A percentile compares a stretch with the other conserved stretches of the same genome.
phyloP scores from a whole-genome alignment of 1,140 invertebrate genomes.

The Bombus superbus region DNA sequence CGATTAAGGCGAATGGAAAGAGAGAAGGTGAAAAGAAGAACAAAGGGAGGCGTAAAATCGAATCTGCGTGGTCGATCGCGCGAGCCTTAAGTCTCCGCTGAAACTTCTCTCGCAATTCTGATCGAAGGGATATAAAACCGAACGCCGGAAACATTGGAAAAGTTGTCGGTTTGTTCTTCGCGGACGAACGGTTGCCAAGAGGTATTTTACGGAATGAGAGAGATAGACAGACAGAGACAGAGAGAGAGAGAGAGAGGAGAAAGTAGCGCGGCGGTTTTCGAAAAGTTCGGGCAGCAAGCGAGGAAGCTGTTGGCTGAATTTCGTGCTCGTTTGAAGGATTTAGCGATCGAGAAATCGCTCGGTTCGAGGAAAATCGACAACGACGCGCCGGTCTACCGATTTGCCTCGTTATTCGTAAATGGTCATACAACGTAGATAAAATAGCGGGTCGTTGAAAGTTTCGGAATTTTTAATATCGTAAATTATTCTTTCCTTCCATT shows the following conservation, averaged over 20 bases:
- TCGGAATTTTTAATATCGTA: constrained; percentile 3
- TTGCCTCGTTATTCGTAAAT: constrained; percentile 4
- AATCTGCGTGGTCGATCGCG: background rate
- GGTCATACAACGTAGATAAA: background rate
- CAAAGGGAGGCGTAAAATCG: background rate
- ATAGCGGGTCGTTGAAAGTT: constrained; percentile 1
- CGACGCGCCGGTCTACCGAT: background rate
- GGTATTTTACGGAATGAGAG: constrained; percentile 33
- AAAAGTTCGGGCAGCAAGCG: background rate
- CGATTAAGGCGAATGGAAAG: background rate
- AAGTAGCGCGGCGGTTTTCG: background rate
- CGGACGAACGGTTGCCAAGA: constrained; percentile 64
- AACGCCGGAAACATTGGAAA: constrained; percentile 28
- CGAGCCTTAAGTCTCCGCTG: constrained; percentile 11
- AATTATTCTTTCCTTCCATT: background rate
- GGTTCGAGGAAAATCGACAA: background rate
- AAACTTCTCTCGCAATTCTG: constrained; percentile 43
- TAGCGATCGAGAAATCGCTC: background rate
- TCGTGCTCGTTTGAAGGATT: background rate
- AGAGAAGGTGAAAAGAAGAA: background rate
- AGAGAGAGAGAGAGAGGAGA: background rate
- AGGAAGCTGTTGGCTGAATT: background rate
- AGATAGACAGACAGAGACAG: too few relatives aligned
- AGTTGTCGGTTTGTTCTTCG: constrained; percentile 70
- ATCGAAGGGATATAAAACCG: constrained; percentile 13